Base-by-base conservation (phyloP, 2,888 invertebrate genomes). In the Temnothorax unifasciatus region DNA sequence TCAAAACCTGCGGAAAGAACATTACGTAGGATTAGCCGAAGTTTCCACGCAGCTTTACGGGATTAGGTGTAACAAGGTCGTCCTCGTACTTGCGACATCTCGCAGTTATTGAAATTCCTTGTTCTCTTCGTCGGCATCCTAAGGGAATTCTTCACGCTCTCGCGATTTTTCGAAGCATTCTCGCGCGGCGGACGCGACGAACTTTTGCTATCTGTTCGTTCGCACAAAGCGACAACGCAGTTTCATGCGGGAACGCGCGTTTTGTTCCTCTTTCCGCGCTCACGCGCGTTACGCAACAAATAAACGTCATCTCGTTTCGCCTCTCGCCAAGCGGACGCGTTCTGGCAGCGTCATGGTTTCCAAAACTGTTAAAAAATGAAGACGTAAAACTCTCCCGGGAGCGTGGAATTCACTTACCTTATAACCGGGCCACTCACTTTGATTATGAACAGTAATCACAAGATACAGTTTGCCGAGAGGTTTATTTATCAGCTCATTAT, bases 181-280 rank as follows among this genome's bases (percentile, higher is more conserved):
- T 59, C 21, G 21, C 11, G 34, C 21, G 15, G 29, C 21, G 13
- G 76, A 6, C 50, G n/a, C 25, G 25, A 34, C 44, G 15, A 74
- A 81, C 79, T 73, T 81, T 59, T 61, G 71, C 79, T 59, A 47
- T 79, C 18, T 57, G 64, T 57, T 41, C 47, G 8, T 52, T 34
- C 59, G 47, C 25, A 74, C 59, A 81, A 74, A 81, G 79, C 73
- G 74, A 73, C 74, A 34, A 13, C 25, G 47, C 59, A 21, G 47
- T 79, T 81, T 74, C 59, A 47, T 68, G 47, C 34, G 47, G 57
- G 34, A 79, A 73, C 41, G 68, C 41, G 38, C 6, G 13, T 41
- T 81, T 57, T 73, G 25, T 81, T 34, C 3, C 21, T 59, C 18
- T 34, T 11, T 25, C 21, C 38, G 8, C 74, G 11, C 47, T 79